Evolutionary conservation across 2,888 invertebrate genomes (phyloP), one percentile per base, ranked within the genome.

Genomic region (Melieria omissa): DNA sequence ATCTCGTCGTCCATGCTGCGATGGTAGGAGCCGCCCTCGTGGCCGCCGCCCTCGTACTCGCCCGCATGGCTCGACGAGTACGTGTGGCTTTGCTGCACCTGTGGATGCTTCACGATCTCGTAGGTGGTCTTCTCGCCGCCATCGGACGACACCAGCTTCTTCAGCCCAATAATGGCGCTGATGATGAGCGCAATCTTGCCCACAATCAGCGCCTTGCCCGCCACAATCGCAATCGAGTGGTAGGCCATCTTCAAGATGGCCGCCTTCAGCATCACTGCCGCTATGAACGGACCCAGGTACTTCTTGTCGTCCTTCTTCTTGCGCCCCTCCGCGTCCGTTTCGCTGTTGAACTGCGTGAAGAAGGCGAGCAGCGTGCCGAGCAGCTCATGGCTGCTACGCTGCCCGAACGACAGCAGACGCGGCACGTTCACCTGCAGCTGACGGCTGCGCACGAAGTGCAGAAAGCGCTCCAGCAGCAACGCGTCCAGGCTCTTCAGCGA

Each of bases 21-120:
- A 84, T 91, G 91, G 46, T 90, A 90, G 68, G 87, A 85, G 52
- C 90, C 89, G 8, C 90, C 89, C 61, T 90, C 90, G 10, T 89
- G 89, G 3, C 89, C 87, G 61, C 90, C 90, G 65, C 90, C 90
- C 75, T 90, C 91, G 58, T 88, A 88, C 78, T 90, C 90, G 64
- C 92, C 91, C 78, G 91, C 91, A 80, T 92, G 90, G 73, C 85
- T 86, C 5, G 91, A 89, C 3, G 93, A 93, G 82, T 94, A 94
- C 5, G 92, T 91, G 82, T 94, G 93, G 79, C 91, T 91, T 83
- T 93, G 93, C 65, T 92, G 92, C 69, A 94, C 91, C 81, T 93
- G 92, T n/a, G 95, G 95, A 86, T 94, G 93, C 84, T 95, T 95
- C 68, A 95, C 92, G 78, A 95, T 94, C 87, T 95, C 95, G 78